Conservation (phyloP, 1,140 invertebrate genomes). For the Lasioglossum albipes region DNA sequence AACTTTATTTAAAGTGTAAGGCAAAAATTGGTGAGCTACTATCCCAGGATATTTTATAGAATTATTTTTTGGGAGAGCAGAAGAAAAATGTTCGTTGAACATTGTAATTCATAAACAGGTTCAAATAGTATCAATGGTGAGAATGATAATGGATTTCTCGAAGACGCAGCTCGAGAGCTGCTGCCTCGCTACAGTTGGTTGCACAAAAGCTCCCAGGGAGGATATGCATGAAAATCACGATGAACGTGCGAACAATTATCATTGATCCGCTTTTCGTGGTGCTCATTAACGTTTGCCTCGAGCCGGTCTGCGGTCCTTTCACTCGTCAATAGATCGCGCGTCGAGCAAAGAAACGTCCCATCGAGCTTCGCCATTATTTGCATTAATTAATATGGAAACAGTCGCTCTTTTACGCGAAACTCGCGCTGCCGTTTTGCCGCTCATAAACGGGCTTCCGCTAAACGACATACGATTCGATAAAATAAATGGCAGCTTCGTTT, state of each 20-base stretch:
- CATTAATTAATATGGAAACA: conserved; percentile 30
- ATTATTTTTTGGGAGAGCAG: no score
- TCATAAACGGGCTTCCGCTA: no score
- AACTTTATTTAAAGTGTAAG: no score
- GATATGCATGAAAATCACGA: conserved; percentile 10
- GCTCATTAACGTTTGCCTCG: conserved; percentile 17
- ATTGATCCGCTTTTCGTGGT: not conserved
- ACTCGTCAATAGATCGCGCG: not conserved
- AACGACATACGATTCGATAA: not conserved
- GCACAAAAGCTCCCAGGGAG: not conserved
- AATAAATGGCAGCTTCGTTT: conserved; percentile 39
- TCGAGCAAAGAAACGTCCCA: not conserved
- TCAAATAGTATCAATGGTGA: no score
- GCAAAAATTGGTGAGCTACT: no score
- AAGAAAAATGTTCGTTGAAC: no score
- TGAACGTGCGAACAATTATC: not conserved
- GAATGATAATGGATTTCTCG: not conserved
- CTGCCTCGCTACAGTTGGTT: not conserved
- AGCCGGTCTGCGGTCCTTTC: not conserved
- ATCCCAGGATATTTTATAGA: no score
- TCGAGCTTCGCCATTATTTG: not conserved
- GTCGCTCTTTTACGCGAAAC: not conserved
- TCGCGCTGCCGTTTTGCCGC: not conserved
- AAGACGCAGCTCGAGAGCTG: not conserved
- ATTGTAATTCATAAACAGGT: no score